Evolutionary conservation across 2,797 vertebrate species (phyloP).

Genomic region (Dendrocincla tyrannina): DNA sequence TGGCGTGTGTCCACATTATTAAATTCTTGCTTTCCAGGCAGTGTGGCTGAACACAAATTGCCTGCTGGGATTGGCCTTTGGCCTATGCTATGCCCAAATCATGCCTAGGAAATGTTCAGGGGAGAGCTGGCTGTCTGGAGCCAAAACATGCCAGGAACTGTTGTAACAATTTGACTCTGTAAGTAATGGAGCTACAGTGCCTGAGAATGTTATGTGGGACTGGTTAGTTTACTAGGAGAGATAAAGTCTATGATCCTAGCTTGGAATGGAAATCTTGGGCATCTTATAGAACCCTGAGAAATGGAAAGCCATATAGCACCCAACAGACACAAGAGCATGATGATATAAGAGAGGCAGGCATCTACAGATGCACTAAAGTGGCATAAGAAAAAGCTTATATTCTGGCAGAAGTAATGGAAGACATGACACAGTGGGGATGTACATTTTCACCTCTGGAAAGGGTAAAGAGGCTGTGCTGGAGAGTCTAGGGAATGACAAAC

Average conservation of each 20-base stretch:
- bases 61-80: conserved; percentile 56
- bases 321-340: neutral
- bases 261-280: neutral
- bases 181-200: conserved; percentile 1
- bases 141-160: neutral
- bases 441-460: neutral
- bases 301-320: neutral
- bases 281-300: neutral
- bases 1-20: conserved; percentile 25
- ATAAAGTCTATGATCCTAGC: neutral
- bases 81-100: conserved; percentile 28
- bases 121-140: neutral
- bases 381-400: neutral
- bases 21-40: conserved; percentile 35
- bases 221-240: neutral
- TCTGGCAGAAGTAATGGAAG: neutral
- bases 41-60: neutral
- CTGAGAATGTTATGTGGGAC: neutral
- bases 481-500: neutral
- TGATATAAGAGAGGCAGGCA: neutral
- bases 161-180: conserved; percentile 38
- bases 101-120: neutral
- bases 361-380: neutral
- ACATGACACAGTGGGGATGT: neutral
- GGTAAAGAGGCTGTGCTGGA: neutral